These are phyloP conservation scores for Scarus forsteni DNA, from an alignment of 2,797 vertebrate genomes.

Conservation along the genomic window DNA sequence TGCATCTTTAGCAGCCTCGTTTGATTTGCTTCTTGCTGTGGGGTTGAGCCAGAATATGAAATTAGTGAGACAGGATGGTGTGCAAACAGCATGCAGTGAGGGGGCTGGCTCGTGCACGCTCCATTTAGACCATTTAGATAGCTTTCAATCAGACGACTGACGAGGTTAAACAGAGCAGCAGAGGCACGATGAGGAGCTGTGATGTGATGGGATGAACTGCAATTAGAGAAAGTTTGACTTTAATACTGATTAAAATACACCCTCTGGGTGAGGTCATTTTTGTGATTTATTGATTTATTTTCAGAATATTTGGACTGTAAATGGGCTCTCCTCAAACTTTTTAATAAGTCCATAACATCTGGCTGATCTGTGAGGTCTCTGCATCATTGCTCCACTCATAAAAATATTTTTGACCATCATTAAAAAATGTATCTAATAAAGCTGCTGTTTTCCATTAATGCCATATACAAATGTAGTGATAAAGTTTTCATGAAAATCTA, in stretches of 20 bases:
- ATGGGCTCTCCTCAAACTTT: neutral
- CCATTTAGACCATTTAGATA: slow-evolving; percentile 71
- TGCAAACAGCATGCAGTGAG: slow-evolving; percentile 31
- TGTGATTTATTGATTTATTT: slow-evolving; percentile 1
- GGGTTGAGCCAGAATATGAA: slow-evolving; percentile 24
- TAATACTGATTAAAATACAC: slow-evolving; percentile 32
- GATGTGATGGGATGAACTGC: slow-evolving; percentile 14
- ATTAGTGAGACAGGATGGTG: slow-evolving; percentile 54
- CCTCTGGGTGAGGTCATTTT: slow-evolving; percentile 22
- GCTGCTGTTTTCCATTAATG: too few species aligned
- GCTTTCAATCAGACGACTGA: slow-evolving; percentile 63
- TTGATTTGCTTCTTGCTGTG: slow-evolving; percentile 9
- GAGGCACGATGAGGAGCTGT: slow-evolving; percentile 4
- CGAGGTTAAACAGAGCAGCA: slow-evolving; percentile 10
- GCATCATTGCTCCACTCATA: neutral
- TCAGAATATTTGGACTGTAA: slow-evolving; percentile 4
- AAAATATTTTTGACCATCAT: neutral
- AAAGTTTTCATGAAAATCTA: too few species aligned
- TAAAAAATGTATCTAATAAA: too few species aligned
- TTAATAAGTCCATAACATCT: neutral
- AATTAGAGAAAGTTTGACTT: slow-evolving; percentile 22
- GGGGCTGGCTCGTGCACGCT: slow-evolving; percentile 36
- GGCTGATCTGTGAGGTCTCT: slow-evolving; percentile 13
- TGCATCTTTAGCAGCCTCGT: slow-evolving; percentile 5
- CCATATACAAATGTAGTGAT: too few species aligned